These are phyloP conservation scores for Palloptera scutellata DNA, from an alignment of 2,888 invertebrate genomes.

Conservation along the genomic window DNA sequence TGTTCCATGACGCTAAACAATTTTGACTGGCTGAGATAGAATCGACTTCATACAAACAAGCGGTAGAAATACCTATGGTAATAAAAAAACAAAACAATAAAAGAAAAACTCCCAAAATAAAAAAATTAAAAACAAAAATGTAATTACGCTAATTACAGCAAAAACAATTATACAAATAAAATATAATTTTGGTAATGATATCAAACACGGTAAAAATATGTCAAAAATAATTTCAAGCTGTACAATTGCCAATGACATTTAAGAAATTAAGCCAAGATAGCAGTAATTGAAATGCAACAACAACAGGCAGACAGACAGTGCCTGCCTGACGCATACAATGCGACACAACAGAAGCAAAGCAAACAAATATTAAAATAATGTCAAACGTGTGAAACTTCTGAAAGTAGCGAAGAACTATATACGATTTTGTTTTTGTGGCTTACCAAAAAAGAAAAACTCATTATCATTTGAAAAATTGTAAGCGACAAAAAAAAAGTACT, in stretches of 20 bases:
- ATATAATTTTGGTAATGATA: conserved; percentile 54
- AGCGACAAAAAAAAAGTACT: not conserved
- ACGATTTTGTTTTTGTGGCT: not conserved
- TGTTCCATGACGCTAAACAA: conserved; percentile 12
- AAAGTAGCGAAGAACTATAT: not conserved
- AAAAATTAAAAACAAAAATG: not conserved
- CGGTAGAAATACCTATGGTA: not conserved
- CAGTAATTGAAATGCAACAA: conserved; percentile 18
- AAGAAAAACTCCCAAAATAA: not conserved
- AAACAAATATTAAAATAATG: too few species aligned
- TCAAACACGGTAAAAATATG: conserved; percentile 45
- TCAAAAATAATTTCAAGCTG: conserved; percentile 50
- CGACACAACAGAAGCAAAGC: not conserved
- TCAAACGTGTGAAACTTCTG: too few species aligned
- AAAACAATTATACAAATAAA: conserved; percentile 43
- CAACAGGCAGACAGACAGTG: not conserved
- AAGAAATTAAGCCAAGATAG: conserved; percentile 15
- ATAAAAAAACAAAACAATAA: not conserved
- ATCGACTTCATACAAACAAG: conserved; percentile 10
- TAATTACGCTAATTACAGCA: conserved; percentile 47
- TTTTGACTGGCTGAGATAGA: conserved; percentile 16
- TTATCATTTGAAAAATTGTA: not conserved
- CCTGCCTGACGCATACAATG: not conserved
- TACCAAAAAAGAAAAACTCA: conserved; percentile 11
- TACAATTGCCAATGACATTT: conserved; percentile 49